Evolutionary conservation across 2,888 invertebrate species (phyloP).

Genomic region (Schizotus pectinicornis): DNA sequence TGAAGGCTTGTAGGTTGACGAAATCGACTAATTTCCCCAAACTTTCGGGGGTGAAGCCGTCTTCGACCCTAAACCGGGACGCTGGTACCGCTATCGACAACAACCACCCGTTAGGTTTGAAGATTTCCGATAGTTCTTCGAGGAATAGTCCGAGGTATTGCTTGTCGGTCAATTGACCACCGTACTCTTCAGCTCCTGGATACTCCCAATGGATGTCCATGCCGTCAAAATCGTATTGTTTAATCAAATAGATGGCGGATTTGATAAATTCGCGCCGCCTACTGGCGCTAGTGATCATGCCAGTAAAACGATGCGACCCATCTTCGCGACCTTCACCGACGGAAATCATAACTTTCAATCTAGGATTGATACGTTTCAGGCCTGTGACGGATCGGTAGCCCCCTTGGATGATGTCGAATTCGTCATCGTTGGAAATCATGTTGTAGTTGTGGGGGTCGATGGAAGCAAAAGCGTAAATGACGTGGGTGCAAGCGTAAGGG

Average conservation of each 20-base stretch:
- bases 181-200: constrained; percentile 63
- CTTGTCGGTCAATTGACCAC: constrained; percentile 60
- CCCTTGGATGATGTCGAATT: constrained; percentile 77
- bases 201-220: constrained; percentile 83
- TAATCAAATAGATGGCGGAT: constrained; percentile 69
- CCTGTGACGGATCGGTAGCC: constrained; percentile 75
- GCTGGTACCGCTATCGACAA: constrained; percentile 67
- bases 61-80: constrained; percentile 68
- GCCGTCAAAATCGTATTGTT: constrained; percentile 78
- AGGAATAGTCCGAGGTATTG: constrained; percentile 53
- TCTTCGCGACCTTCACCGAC: constrained; percentile 72
- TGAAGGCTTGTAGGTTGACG: constrained; percentile 73
- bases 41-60: constrained; percentile 68
- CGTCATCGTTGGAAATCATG: constrained; percentile 69
- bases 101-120: constrained; percentile 63
- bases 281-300: constrained; percentile 65
- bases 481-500: constrained; percentile 72
- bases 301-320: constrained; percentile 67
- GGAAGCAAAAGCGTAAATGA: constrained; percentile 75
- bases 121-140: constrained; percentile 67
- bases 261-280: constrained; percentile 66
- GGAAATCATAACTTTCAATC: constrained; percentile 74
- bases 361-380: constrained; percentile 70
- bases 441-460: constrained; percentile 70
- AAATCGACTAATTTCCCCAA: constrained; percentile 70